Percentiles rank a stretch among this genome's conserved stretches.
phyloP scores from a whole-genome alignment of 2,113 vertebrate species.

The Cisticola juncidis region DNA sequence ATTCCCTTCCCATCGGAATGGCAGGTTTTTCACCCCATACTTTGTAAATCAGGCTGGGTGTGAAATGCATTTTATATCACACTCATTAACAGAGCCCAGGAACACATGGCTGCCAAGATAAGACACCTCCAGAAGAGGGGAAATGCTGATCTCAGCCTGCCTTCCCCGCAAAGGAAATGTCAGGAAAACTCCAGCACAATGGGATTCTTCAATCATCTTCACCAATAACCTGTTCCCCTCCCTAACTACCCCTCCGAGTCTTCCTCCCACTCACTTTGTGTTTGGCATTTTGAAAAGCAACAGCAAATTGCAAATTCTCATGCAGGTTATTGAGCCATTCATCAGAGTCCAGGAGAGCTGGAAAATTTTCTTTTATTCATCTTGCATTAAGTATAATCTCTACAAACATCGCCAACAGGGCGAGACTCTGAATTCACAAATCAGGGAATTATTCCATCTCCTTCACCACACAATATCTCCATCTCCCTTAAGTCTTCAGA shows the following conservation, averaged over 20 bases:
- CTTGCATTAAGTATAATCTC: neutral
- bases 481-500: neutral
- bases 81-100: conserved; percentile 25
- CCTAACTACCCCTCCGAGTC: neutral
- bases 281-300: neutral
- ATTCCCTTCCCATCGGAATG: neutral
- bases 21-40: conserved; percentile 18
- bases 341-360: neutral
- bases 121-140: neutral
- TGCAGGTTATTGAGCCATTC: neutral
- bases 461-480: neutral
- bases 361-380: neutral
- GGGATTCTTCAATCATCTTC: conserved; percentile 31
- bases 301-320: neutral
- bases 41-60: conserved; percentile 28
- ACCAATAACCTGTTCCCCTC: neutral
- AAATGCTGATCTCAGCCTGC: conserved; percentile 24
- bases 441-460: neutral
- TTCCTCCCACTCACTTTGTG: neutral
- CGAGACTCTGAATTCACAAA: neutral
- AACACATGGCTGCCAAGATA: conserved; percentile 49
- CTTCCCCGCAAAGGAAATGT: neutral
- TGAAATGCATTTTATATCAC: conserved; percentile 12
- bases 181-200: conserved; percentile 7
- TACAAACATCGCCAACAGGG: neutral